Evolutionary conservation across 2,888 invertebrate genomes (phyloP).

Genomic region (Synergus laeviventris): DNA sequence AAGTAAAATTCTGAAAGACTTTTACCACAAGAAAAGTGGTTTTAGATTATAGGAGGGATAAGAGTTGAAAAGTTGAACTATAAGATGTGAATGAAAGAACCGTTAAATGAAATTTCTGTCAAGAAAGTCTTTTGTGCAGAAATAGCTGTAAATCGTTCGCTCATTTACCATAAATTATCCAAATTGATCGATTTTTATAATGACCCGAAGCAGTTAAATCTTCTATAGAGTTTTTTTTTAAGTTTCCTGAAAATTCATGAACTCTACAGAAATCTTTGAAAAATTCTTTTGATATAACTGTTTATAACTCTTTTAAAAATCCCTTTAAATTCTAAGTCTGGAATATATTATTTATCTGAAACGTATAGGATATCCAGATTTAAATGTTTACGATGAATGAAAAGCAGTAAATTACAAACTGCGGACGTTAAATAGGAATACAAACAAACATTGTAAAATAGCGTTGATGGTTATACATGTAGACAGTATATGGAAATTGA

Average conservation of each 20-base stretch:
- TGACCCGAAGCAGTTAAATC: background rate
- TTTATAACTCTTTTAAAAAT: too few relatives aligned
- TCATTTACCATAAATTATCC: conserved; percentile 3
- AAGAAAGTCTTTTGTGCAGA: background rate
- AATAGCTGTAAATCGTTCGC: conserved; percentile 24
- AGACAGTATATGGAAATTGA: background rate
- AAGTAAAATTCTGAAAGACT: conserved; percentile 3
- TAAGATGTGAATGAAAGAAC: background rate
- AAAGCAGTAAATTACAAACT: background rate
- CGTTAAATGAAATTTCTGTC: conserved; percentile 5
- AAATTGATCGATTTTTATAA: conserved; percentile 11
- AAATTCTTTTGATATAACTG: too few relatives aligned
- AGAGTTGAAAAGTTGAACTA: conserved; percentile 9
- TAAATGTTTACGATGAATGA: background rate
- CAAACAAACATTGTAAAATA: background rate
- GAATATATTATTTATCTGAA: background rate
- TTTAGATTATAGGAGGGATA: conserved; percentile 25
- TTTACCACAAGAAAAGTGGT: background rate
- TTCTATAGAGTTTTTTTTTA: too few relatives aligned
- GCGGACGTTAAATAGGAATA: background rate
- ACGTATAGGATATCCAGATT: background rate
- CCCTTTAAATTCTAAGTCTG: too few relatives aligned
- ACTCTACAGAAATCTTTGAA: too few relatives aligned
- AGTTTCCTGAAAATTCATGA: too few relatives aligned
- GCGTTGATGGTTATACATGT: too few relatives aligned